Conservation (phyloP, 2,888 invertebrate genomes). For the Morpho achilles region DNA sequence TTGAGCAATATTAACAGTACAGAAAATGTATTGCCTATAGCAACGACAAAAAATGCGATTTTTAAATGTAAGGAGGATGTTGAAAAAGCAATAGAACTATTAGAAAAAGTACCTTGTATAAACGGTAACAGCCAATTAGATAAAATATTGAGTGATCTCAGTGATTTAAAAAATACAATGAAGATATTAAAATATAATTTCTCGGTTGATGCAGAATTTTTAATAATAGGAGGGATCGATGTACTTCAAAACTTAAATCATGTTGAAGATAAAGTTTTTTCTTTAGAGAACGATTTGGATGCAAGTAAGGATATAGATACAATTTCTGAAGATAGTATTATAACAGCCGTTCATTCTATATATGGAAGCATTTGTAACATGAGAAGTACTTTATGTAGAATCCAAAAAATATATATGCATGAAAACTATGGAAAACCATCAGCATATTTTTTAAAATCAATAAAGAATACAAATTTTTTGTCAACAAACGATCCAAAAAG, state of each 20-base stretch:
- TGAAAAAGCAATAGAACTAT: conserved; percentile 51
- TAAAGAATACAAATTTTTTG: conserved; percentile 49
- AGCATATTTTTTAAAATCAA: conserved; percentile 48
- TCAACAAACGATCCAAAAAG: conserved; percentile 30
- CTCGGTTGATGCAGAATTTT: conserved; percentile 42
- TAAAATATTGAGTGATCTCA: conserved; percentile 40
- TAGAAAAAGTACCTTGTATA: conserved; percentile 55
- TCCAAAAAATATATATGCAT: conserved; percentile 65
- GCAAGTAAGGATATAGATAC: conserved; percentile 35
- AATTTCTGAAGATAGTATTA: conserved; percentile 52
- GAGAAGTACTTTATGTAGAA: conserved; percentile 69
- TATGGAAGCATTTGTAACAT: conserved; percentile 75
- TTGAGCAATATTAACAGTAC: conserved; percentile 48
- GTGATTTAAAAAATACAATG: conserved; percentile 45
- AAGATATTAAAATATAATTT: conserved; percentile 48
- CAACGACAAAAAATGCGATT: conserved; percentile 35
- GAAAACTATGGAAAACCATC: conserved; percentile 67
- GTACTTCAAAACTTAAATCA: conserved; percentile 57
- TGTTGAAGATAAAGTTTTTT: conserved; percentile 65
- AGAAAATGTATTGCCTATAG: conserved; percentile 24
- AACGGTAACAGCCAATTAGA: conserved; percentile 35
- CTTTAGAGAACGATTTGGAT: conserved; percentile 55
- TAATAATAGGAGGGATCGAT: conserved; percentile 66
- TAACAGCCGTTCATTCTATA: conserved; percentile 69
- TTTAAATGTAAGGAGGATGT: conserved; percentile 48